Conservation (phyloP, 2,113 vertebrate species). For the Phrynosoma blainvillii region DNA sequence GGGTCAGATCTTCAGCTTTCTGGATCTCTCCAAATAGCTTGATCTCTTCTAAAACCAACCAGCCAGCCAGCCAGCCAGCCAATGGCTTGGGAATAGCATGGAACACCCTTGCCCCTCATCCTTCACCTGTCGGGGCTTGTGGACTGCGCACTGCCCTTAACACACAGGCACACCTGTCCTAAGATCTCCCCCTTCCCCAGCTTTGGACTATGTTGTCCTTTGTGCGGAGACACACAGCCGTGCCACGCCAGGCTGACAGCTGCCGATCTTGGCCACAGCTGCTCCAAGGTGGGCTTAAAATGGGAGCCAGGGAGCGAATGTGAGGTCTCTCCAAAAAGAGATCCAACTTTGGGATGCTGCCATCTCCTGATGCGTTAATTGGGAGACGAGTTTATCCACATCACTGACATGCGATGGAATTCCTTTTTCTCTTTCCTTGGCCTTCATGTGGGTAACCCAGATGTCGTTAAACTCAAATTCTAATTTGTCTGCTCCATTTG, state of each 20-base stretch:
- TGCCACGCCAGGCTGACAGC: conserved; percentile 34
- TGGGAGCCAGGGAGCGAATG: neutral
- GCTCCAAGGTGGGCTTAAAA: neutral
- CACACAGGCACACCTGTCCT: neutral
- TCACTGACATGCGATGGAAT: too few species aligned
- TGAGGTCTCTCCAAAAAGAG: neutral
- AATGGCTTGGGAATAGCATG: neutral
- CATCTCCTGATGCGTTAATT: conserved; percentile 38
- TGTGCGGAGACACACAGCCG: neutral
- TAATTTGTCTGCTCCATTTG: too few species aligned
- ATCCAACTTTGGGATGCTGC: conserved; percentile 38
- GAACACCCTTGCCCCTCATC: neutral
- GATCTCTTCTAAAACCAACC: neutral
- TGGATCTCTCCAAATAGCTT: too few species aligned
- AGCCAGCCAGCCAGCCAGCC: too few species aligned
- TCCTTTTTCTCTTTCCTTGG: too few species aligned
- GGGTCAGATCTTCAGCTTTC: too few species aligned
- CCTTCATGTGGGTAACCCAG: too few species aligned
- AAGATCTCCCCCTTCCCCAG: too few species aligned
- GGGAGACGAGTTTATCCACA: conserved; percentile 49
- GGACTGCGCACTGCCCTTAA: too few species aligned
- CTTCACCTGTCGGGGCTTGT: neutral
- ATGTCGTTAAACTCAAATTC: too few species aligned
- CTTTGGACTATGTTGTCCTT: neutral
- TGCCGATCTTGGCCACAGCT: conserved; percentile 14